phyloP scores from a whole-genome alignment of 2,888 invertebrate genomes.

The Tryphoninae sp. region DNA sequence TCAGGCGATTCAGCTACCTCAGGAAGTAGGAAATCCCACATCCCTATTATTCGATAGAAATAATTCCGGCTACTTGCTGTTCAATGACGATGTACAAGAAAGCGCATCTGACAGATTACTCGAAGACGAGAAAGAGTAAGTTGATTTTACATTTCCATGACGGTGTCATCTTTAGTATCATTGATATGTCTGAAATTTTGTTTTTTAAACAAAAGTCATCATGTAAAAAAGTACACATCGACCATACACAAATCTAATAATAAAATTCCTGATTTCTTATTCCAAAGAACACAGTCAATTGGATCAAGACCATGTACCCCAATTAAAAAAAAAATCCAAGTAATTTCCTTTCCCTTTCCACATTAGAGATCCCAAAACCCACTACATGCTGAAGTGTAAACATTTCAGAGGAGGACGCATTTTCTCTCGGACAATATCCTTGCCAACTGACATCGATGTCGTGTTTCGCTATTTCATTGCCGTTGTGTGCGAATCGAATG shows the following conservation, averaged over 20 bases:
- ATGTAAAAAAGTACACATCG: too few relatives aligned
- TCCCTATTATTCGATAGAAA: conserved; percentile 72
- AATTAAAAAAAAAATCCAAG: conserved; percentile 15
- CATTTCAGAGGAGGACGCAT: conserved; percentile 73
- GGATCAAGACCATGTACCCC: conserved; percentile 2
- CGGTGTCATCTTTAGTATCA: background rate
- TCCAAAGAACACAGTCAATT: background rate
- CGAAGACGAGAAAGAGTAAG: conserved; percentile 73
- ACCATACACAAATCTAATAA: background rate
- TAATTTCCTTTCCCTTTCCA: conserved; percentile 31
- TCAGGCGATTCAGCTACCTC: conserved; percentile 77
- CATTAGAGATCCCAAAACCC: conserved; percentile 33
- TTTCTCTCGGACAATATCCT: conserved; percentile 83
- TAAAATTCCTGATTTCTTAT: background rate
- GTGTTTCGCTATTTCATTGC: conserved; percentile 91
- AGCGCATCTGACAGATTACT: conserved; percentile 70
- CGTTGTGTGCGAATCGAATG: conserved; percentile 84
- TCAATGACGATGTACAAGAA: conserved; percentile 71
- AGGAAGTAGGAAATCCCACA: conserved; percentile 70
- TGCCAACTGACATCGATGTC: conserved; percentile 87
- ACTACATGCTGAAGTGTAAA: conserved; percentile 55
- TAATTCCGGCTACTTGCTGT: conserved; percentile 69
- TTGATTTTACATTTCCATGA: background rate
- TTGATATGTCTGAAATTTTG: background rate
- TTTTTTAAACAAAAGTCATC: background rate